Evolutionary conservation across 2,113 vertebrate genomes (phyloP), one percentile per base, ranked within the genome.

Genomic region (Eira barbara): DNA sequence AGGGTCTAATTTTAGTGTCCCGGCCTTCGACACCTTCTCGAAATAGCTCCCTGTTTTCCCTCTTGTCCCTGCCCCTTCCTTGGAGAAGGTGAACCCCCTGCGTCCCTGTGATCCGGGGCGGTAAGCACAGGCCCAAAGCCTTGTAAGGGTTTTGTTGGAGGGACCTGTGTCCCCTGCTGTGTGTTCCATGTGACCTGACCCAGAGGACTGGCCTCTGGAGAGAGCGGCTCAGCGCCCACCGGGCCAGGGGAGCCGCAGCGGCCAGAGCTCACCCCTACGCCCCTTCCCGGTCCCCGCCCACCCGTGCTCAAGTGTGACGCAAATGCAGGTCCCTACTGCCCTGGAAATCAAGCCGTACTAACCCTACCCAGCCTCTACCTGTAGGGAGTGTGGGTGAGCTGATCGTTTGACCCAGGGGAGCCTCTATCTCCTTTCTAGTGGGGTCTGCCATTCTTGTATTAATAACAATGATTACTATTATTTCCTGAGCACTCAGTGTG

Each of bases 1-100:
- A 89, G 5, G 74, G 71, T 89, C 98, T 99, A 99, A 99, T 98
- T 99, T 99, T 99, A 99, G 98, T 97, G 97, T 1, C 34, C 74
- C 85, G 12, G 97, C 96, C 97, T 73, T 95, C n/a, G 47, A 98
- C 98, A 98, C 98, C 97, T 98, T 98, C 98, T 98, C 67, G 29
- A 98, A 99, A 99, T 99, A 99, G 98, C 59, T 49, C 81, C 69
- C 95, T 98, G 74, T 98, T 97, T 96, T 97, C 94, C 91, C 97
- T 89, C 92, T 84, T 76, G 69, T 96, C 83, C 81, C 1, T 89
- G 96, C 61, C 94, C 96, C 96, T 95, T 94, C 97, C 94, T 91
- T 52, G 78, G 94, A 95, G 95, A 97, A 96, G 96, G 88, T 86
- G 95, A 97, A 93, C 39, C 76, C 82, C 94, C 76, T 15, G 36